Base-by-base conservation (phyloP, 2,888 invertebrate genomes). In the Bruchidius siliquastri region DNA sequence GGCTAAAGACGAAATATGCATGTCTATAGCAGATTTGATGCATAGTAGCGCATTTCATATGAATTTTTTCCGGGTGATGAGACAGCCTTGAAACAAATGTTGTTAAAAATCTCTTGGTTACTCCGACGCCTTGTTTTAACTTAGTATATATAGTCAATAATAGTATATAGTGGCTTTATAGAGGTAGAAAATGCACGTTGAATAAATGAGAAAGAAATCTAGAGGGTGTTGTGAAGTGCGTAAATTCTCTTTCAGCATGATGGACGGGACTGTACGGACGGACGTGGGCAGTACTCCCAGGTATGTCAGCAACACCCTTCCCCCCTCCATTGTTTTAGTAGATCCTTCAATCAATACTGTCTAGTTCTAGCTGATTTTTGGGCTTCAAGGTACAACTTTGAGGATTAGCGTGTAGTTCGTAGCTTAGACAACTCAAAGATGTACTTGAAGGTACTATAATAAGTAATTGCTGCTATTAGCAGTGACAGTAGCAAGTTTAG, bases 231-330 rank as follows among this genome's bases (percentile, higher is more conserved):
- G 78, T 86, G 86, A 86, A 86, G 87, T 84, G 82, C 85, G 86
- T 85, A 85, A 84, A 84, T 86, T 87, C 87, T 87, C 87, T 88
- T 88, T 87, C 87, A 88, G 87, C 87, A 85, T 85, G 82, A 84
- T 86, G 85, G 87, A 87, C 84, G 86, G 85, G 80, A 84, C 85
- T 83, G 78, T 86, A 85, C 86, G 86, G 85, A 85, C 87, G 86
- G 88, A 88, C 86, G 85, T 84, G 85, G 86, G 86, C 84, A 87
- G 86, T 86, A 88, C 88, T 83, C 88, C 88, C 86, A 88, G 88
- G 88, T 88, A 88, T 85, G 88, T 88, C 84, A 81, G 75, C 75
- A 73, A 72, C 74, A 73, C 69, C 69, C 30, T 69, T n/a, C 26
- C 68, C 70, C 49, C 6, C 49, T 49, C 49, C 49, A 13, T 18